Base-by-base conservation (phyloP, 2,797 vertebrate genomes). In the Rhinatrema bivittatum region DNA sequence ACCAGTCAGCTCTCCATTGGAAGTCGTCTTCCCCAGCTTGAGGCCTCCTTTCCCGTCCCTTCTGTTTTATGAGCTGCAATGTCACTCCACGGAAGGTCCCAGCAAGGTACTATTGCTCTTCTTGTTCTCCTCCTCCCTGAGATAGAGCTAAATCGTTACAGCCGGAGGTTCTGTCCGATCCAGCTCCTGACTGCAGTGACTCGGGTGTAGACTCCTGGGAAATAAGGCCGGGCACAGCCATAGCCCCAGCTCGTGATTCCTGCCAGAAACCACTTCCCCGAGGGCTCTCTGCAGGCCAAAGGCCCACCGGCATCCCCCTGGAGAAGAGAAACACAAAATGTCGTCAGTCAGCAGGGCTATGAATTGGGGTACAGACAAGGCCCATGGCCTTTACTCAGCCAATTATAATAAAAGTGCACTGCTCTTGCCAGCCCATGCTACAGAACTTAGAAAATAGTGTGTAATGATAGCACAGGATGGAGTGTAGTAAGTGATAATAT, bases 241-340 rank as follows among this genome's bases (percentile, higher is more conserved):
- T 91, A 88, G 48, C 94, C 94, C 94, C 94, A 97, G 72, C 94
- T 97, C 18, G 93, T 97, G 70, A 98, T 88, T 53, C 95, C 94
- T 3, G 91, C 90, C 15, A 96, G 67, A 65, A 98, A 96, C 95
- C 95, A 99, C 26, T 73, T 86, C 25, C 92, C 89, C 2, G 86
- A 87, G 19, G 56, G 49, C 50, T 90, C 86, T 36, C 76, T 82
- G 44, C 94, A 97, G 17, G 88, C 83, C 62, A 99, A 58, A 1
- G 95, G 93, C 3, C 94, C 93, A 1, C 95, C 95, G 1, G 91
- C 95, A 19, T 97, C 94, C 0, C 95, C 94, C 95, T 97, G 72
- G 50, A n/a, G n/a, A 32, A 52, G 25, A 36, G 14, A 4, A 50
- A 24, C 30, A 51, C 17, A 19, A 32, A 21, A 21, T 21, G 9